These are phyloP conservation scores for Drosophila cardini DNA, from an alignment of 1,140 invertebrate species.

Conservation along the genomic window DNA sequence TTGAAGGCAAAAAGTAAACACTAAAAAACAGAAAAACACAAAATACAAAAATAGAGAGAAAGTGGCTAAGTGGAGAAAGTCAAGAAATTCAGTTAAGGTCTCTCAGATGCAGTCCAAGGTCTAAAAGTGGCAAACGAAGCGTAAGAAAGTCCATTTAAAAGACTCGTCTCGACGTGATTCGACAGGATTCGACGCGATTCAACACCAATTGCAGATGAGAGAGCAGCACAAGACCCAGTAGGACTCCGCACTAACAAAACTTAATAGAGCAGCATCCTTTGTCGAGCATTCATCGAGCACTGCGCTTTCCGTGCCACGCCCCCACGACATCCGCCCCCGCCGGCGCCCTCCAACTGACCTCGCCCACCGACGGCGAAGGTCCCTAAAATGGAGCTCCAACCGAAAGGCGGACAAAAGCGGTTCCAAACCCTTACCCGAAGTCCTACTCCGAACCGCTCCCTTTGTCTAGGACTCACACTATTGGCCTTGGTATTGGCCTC, in stretches of 20 bases:
- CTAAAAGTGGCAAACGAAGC: conserved; percentile 28
- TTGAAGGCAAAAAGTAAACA: conserved; percentile 17
- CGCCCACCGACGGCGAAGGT: conserved; percentile 11
- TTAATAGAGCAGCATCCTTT: conserved; percentile 58
- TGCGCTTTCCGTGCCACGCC: not conserved
- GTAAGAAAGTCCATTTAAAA: conserved; percentile 34
- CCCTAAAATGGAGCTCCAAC: conserved; percentile 41
- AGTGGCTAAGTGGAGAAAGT: no score
- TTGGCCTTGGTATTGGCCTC: conserved; percentile 58
- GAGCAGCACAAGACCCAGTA: conserved; percentile 15
- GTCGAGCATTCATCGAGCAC: conserved; percentile 33
- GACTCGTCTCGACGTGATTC: conserved; percentile 1
- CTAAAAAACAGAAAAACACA: not conserved
- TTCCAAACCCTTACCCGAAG: conserved; percentile 4
- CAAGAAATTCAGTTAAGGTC: not conserved
- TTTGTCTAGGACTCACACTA: conserved; percentile 41
- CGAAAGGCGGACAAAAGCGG: conserved; percentile 7
- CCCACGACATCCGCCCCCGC: no score
- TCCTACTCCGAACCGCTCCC: conserved; percentile 3
- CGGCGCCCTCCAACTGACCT: conserved; percentile 19
- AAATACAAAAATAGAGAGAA: not conserved
- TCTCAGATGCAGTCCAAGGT: conserved; percentile 34
- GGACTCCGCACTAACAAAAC: conserved; percentile 17
- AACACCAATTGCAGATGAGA: conserved; percentile 59
- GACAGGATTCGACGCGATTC: not conserved